These are phyloP conservation scores for Aphelinus atriplicis DNA, from an alignment of 1,140 invertebrate species.

Conservation along the genomic window DNA sequence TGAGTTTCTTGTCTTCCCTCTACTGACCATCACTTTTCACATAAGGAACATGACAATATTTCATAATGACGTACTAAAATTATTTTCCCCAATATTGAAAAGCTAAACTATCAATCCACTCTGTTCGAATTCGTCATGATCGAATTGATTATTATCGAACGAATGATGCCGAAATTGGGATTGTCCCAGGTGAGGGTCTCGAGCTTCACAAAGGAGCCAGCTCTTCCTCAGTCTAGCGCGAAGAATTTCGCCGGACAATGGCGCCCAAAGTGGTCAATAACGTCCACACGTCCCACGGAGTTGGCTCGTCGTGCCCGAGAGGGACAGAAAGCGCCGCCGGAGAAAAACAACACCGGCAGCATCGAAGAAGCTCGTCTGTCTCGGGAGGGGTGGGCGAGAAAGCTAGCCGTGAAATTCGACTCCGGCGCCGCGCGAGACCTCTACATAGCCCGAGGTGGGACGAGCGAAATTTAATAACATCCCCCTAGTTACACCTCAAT, in stretches of 20 bases:
- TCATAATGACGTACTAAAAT: no score
- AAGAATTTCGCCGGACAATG: constrained; percentile 23
- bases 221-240: background rate
- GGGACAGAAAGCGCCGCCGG: background rate
- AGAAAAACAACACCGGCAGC: no score
- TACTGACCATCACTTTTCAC: no score
- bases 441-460: constrained; percentile 39
- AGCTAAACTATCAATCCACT: no score
- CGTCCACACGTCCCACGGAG: background rate
- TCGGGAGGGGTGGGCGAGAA: background rate
- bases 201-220: background rate
- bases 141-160: no score
- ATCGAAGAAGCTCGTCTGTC: no score
- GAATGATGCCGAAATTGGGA: background rate
- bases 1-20: no score
- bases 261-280: constrained; percentile 19
- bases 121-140: no score
- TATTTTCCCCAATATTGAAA: no score
- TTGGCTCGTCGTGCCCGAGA: background rate
- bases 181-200: background rate
- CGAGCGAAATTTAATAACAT: constrained; percentile 69
- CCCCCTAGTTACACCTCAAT: constrained; percentile 68
- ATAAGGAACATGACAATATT: no score
- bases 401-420: constrained; percentile 37
- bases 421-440: constrained; percentile 40